Conservation (phyloP, 1,140 invertebrate genomes). For the Drosophila subpulchrella region DNA sequence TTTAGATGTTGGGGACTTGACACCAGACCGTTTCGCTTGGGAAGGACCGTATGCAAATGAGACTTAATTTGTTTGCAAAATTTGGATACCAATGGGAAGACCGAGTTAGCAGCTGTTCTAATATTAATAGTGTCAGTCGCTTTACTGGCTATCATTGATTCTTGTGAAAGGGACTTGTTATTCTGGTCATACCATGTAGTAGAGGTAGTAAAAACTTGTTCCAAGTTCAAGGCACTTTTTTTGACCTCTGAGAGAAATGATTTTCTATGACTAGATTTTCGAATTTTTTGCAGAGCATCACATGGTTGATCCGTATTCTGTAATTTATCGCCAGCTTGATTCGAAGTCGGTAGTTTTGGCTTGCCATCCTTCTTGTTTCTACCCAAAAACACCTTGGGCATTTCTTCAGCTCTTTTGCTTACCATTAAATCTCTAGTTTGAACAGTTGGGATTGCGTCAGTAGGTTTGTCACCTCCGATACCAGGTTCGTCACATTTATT, state of each 20-base stretch:
- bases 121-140: not conserved
- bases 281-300: not conserved
- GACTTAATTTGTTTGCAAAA: slow-evolving; percentile 16
- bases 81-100: slow-evolving; percentile 5
- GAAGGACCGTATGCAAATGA: not conserved
- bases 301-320: not conserved
- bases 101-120: not conserved
- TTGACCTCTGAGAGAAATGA: not conserved
- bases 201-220: not conserved
- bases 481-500: not conserved
- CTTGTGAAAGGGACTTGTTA: not conserved
- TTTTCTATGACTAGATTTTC: not conserved
- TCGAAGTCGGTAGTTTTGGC: not conserved
- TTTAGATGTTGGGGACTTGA: not conserved
- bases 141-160: not conserved
- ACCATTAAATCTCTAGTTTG: not conserved
- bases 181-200: not conserved
- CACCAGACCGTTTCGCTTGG: not conserved
- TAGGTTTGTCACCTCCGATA: too few relatives aligned
- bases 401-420: not conserved
- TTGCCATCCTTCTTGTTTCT: not conserved
- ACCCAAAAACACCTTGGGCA: not conserved
- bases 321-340: not conserved
- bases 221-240: not conserved
- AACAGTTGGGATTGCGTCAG: not conserved